Percentiles rank a stretch among this genome's conserved stretches.
These are phyloP conservation scores for Lasioglossum zephyrum DNA, from an alignment of 2,888 invertebrate species.

Conservation along the genomic window DNA sequence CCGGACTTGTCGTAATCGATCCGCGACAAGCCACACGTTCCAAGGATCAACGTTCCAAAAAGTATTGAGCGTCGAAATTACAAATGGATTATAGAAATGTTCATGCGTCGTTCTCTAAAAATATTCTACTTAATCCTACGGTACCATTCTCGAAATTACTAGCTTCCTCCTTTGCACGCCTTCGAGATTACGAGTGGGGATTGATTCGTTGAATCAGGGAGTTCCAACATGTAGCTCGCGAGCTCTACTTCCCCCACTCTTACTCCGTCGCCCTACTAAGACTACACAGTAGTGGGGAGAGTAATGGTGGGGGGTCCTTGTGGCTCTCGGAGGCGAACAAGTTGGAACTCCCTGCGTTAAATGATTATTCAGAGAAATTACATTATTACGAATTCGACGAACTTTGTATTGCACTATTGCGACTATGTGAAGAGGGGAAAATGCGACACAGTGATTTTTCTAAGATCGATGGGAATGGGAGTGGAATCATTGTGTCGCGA, in stretches of 20 bases:
- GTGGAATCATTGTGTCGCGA: conserved; percentile 16
- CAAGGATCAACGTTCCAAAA: background rate
- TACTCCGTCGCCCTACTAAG: no score
- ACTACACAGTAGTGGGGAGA: no score
- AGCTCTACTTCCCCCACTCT: no score
- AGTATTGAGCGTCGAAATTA: conserved; percentile 3
- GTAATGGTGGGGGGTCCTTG: no score
- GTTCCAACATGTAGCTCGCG: no score
- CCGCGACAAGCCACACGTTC: background rate
- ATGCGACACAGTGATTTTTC: conserved; percentile 14
- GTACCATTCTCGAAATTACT: background rate
- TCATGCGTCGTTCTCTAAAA: conserved; percentile 13
- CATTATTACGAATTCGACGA: background rate
- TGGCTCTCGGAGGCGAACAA: no score
- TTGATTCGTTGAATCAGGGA: background rate
- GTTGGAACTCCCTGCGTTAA: no score
- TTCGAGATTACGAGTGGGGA: background rate
- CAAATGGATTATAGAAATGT: conserved; percentile 2
- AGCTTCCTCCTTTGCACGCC: background rate
- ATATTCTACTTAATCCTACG: conserved; percentile 20
- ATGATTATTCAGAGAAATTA: background rate
- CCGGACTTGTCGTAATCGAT: background rate
- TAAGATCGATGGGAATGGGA: background rate
- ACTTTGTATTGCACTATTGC: conserved; percentile 57
- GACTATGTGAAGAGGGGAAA: conserved; percentile 38